Base-by-base conservation (phyloP, 2,797 vertebrate species). In the Poeciliopsis turneri region DNA sequence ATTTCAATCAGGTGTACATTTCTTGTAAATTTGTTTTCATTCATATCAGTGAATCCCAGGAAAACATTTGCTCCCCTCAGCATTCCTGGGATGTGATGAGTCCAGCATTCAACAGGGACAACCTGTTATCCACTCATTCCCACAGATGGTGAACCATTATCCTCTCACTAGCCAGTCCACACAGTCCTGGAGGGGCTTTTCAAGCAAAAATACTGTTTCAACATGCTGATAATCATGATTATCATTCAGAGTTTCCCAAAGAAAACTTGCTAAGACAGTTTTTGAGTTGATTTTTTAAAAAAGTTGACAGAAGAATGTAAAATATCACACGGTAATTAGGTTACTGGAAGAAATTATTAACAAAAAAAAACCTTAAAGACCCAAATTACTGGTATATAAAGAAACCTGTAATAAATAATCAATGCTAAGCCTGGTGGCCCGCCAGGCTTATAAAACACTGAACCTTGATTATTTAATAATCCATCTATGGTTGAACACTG, bases 81-180 rank as follows among this genome's bases (percentile, higher is more conserved):
- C 87, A 93, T 92, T 94, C 89, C 93, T 89, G 91, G 87, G 91
- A 92, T 94, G 92, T 94, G 92, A 94, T 94, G 93, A 94, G 94
- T 93, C 88, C 77, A 71, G 91, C 92, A 93, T 94, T 94, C 92
- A 85, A 90, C 90, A 47, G 87, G 82, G 82, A 90, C 91, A 41
- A 91, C 92, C 89, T 92, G 93, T 93, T 90, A 93, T 94, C 93
- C 90, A 82, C 89, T 92, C 92, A 92, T 94, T 92, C 84, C 89
- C 87, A 89, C 91, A 94, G 92, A 94, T 93, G 92, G 88, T 82
- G 82, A 6, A 77, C 90, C 82, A 88, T 93, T 94, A 93, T 94
- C 84, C 61, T 33, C 61, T 28, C 46, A 75, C 46, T 80, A 72
- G 81, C 82, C 82, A 13, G 70, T 74, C 61, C 72, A 28, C 82